A percentile compares a stretch with the other conserved stretches of the same genome.
These are phyloP conservation scores for Poliocrania exsul DNA, from an alignment of 2,797 vertebrate genomes.

Conservation along the genomic window DNA sequence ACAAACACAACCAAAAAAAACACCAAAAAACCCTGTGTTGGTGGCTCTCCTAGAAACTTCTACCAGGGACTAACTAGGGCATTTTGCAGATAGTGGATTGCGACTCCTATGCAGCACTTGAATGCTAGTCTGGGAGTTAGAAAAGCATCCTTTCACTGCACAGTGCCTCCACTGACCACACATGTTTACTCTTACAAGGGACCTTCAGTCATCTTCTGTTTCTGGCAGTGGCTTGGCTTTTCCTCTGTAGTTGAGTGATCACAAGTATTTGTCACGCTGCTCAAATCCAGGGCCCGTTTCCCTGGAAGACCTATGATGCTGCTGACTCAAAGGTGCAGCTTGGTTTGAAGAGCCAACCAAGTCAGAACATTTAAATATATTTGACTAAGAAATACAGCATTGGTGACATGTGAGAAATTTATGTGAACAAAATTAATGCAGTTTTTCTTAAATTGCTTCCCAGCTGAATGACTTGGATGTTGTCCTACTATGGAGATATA, in stretches of 20 bases:
- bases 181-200: not conserved
- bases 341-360: not conserved
- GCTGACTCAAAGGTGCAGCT: not conserved
- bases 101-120: not conserved
- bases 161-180: not conserved
- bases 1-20: not conserved
- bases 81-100: not conserved
- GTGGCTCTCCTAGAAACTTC: not conserved
- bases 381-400: not conserved
- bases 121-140: not conserved
- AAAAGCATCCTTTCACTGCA: not conserved
- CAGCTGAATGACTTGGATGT: not conserved
- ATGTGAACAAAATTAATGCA: not conserved
- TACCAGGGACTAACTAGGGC: not conserved
- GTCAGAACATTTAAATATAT: not conserved
- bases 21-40: not conserved
- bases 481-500: not conserved
- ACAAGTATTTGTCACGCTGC: fast-evolving
- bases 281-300: not conserved
- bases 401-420: not conserved
- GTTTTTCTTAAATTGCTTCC: not conserved
- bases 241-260: not conserved
- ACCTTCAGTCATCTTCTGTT: not conserved
- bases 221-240: not conserved
- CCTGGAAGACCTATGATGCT: not conserved